Base-by-base conservation (phyloP, 2,113 vertebrate species). In the Struthio camelus region DNA sequence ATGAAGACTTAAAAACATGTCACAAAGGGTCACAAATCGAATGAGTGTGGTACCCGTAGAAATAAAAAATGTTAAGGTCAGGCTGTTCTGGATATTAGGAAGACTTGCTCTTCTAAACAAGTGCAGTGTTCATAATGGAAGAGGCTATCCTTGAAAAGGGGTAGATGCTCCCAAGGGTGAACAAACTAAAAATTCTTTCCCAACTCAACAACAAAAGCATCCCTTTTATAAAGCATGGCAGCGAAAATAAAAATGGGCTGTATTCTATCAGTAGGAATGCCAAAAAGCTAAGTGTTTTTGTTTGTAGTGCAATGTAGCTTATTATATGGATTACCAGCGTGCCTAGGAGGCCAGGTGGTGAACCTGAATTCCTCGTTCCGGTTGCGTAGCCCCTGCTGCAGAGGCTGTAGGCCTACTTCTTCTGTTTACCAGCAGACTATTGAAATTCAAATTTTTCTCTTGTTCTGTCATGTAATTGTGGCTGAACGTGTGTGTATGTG, bases 401-500 rank as follows among this genome's bases (percentile, higher is more conserved):
- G 85, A 65, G 46, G 22, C 42, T 54, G 30, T 30, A 28, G 24
- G 19, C 24, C 54, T 44, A 10, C n/a, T 38, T 32, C 9, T 80
- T 90, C 40, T 61, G 42, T 81, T 78, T 84, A 25, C 51, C 50
- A 13, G 7, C 46, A 80, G 46, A 15, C 27, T 69, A 5, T 42
- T 59, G 46, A 59, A 17, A 18, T 86, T 66, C 80, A n/a, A 88
- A n/a, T 85, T 59, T 11, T 42, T 75, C 18, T 7, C 20, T 72
- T 25, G 0, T 44, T 78, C 53, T 65, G 18, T 19, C 3, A 1
- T 32, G 25, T 59, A 22, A 6, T 87, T 85, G 69, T 96, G 75
- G 27, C 50, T 76, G 25, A 30, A 14, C 32, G 1, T 1, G 0
- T 23, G 51, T 61, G 0, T 17, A 5, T 5, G 38, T 82, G 34